Percentiles rank a stretch among this genome's conserved stretches.
Conservation (phyloP, 1,140 invertebrate genomes). For the Lepidurus couesii region DNA sequence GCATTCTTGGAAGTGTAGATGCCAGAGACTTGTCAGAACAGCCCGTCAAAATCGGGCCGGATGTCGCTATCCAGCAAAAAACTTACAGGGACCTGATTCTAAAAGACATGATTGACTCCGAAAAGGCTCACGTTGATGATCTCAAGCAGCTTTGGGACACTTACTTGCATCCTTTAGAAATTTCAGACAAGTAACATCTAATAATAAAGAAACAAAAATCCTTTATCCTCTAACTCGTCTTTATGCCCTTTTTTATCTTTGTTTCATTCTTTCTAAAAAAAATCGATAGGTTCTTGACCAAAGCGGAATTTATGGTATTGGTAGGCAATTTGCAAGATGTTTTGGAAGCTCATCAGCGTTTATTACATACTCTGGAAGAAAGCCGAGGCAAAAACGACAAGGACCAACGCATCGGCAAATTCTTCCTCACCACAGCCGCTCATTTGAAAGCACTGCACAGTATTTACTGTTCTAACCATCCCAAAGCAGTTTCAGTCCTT, state of each 20-base stretch:
- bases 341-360: slow-evolving; percentile 69
- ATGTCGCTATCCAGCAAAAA: slow-evolving; percentile 54
- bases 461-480: slow-evolving; percentile 85
- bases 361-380: slow-evolving; percentile 70
- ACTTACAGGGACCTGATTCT: slow-evolving; percentile 73
- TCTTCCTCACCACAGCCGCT: slow-evolving; percentile 81
- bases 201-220: too few relatives aligned
- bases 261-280: too few relatives aligned
- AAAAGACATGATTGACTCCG: slow-evolving; percentile 87
- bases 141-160: slow-evolving; percentile 74
- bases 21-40: slow-evolving; percentile 18
- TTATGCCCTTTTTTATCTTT: too few relatives aligned
- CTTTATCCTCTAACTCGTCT: too few relatives aligned
- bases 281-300: slow-evolving; percentile 59
- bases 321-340: slow-evolving; percentile 84
- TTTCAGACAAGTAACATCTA: slow-evolving; percentile 73
- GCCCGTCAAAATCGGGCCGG: slow-evolving; percentile 45
- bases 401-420: slow-evolving; percentile 81
- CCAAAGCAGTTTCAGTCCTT: slow-evolving; percentile 81
- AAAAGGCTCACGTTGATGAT: slow-evolving; percentile 80
- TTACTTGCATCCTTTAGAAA: slow-evolving; percentile 76
- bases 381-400: slow-evolving; percentile 58
- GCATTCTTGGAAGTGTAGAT: background rate
- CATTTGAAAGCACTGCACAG: slow-evolving; percentile 79
- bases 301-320: slow-evolving; percentile 76